Evolutionary conservation across 1,140 invertebrate species (phyloP).

Genomic region (Procambarus virginalis): DNA sequence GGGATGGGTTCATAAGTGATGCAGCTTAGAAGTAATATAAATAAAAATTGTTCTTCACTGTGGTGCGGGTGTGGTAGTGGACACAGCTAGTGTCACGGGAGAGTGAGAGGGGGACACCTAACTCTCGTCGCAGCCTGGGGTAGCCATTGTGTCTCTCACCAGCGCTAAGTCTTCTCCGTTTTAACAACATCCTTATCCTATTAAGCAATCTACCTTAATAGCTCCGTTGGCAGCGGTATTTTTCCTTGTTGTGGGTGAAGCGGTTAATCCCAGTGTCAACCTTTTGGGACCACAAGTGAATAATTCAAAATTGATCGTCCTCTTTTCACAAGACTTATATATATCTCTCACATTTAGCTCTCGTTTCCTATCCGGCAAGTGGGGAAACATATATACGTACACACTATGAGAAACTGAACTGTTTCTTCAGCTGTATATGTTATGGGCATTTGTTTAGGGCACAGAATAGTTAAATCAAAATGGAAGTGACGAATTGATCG

Average conservation of each 20-base stretch:
- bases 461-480: not conserved
- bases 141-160: constrained; percentile 16
- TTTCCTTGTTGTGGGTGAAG: constrained; percentile 36
- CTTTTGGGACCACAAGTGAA: not conserved
- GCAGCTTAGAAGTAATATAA: too few species aligned
- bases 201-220: constrained; percentile 39
- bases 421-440: not conserved
- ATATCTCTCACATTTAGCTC: too few species aligned
- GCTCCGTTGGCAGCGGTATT: constrained; percentile 26
- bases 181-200: constrained; percentile 43
- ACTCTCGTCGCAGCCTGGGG: not conserved
- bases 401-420: not conserved
- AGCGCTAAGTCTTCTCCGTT: not conserved
- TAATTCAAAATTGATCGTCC: not conserved
- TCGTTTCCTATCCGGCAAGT: too few species aligned
- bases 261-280: not conserved
- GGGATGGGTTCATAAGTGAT: too few species aligned
- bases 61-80: too few species aligned
- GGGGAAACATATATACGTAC: not conserved
- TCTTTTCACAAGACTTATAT: not conserved
- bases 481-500: not conserved
- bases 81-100: too few species aligned
- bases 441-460: not conserved
- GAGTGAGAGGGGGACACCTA: not conserved
- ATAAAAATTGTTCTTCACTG: too few species aligned